Percentiles rank a stretch among this genome's conserved stretches.
Conservation (phyloP, 2,888 invertebrate genomes). For the Cataglyphis altisquamis region DNA sequence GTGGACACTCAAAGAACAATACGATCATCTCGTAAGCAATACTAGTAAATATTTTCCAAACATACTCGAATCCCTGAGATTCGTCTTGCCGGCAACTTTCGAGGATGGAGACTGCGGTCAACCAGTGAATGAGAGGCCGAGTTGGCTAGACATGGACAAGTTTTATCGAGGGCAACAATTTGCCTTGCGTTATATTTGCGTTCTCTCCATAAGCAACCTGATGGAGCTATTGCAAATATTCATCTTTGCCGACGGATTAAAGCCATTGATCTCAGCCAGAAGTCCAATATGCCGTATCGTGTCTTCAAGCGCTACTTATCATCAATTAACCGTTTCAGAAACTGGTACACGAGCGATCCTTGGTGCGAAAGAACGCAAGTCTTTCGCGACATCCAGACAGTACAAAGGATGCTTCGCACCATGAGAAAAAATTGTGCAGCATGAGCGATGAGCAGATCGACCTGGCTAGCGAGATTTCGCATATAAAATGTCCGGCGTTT, state of each 20-base stretch:
- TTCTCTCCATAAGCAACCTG: slow-evolving; percentile 83
- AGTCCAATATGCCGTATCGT: slow-evolving; percentile 86
- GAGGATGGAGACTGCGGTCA: slow-evolving; percentile 75
- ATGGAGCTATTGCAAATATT: slow-evolving; percentile 85
- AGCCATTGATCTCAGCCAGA: slow-evolving; percentile 86
- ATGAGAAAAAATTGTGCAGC: slow-evolving; percentile 79
- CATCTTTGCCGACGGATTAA: slow-evolving; percentile 84
- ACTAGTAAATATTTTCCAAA: slow-evolving; percentile 13
- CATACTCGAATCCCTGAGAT: slow-evolving; percentile 41
- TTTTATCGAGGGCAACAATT: slow-evolving; percentile 86
- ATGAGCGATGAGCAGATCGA: slow-evolving; percentile 70
- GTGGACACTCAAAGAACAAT: slow-evolving; percentile 4
- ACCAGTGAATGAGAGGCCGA: slow-evolving; percentile 78
- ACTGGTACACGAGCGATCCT: slow-evolving; percentile 87
- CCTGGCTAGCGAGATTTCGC: slow-evolving; percentile 64
- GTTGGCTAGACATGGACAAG: slow-evolving; percentile 86
- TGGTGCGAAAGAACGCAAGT: slow-evolving; percentile 86
- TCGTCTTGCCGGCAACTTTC: slow-evolving; percentile 38
- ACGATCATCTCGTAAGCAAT: background rate
- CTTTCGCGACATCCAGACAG: slow-evolving; percentile 85
- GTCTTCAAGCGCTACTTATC: slow-evolving; percentile 86
- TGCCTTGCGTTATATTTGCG: slow-evolving; percentile 84
- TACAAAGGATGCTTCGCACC: slow-evolving; percentile 85
- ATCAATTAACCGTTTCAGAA: slow-evolving; percentile 85
- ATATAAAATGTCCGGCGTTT: slow-evolving; percentile 68